These are phyloP conservation scores for Prunella himalayana DNA, from an alignment of 2,113 vertebrate species.

Conservation along the genomic window DNA sequence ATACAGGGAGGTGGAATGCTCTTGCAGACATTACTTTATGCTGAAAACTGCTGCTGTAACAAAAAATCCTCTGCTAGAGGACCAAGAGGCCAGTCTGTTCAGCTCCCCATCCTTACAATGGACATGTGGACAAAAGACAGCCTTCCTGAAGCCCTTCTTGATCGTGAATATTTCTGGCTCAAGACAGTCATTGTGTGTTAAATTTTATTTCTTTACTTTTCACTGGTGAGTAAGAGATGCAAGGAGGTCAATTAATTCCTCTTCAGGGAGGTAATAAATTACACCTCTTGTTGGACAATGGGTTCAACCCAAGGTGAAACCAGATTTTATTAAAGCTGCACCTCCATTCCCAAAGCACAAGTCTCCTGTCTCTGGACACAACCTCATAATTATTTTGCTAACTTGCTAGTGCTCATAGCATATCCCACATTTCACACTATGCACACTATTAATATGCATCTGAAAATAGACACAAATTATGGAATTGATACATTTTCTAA, in stretches of 20 bases:
- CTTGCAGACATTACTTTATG: neutral
- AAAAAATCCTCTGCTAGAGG: neutral
- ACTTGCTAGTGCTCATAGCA: neutral
- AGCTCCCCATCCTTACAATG: neutral
- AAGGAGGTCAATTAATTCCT: neutral
- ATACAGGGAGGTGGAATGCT: neutral
- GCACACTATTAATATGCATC: neutral
- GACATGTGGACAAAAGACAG: accelerated
- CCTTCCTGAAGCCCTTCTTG: neutral
- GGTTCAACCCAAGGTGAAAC: neutral
- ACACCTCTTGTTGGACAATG: neutral
- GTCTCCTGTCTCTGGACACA: neutral
- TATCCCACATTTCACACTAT: neutral
- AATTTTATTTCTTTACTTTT: neutral
- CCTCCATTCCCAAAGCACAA: neutral
- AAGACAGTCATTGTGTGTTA: neutral
- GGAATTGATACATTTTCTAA: neutral
- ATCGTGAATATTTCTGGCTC: neutral
- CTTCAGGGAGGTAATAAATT: neutral
- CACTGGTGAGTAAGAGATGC: neutral
- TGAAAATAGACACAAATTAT: neutral
- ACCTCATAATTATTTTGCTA: neutral
- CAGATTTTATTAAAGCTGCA: neutral
- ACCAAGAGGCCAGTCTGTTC: neutral
- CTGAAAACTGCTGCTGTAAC: neutral